Evolutionary conservation across 2,888 invertebrate genomes (phyloP), one percentile per base, ranked within the genome.

Genomic region (Pristionchus fissidentatus): DNA sequence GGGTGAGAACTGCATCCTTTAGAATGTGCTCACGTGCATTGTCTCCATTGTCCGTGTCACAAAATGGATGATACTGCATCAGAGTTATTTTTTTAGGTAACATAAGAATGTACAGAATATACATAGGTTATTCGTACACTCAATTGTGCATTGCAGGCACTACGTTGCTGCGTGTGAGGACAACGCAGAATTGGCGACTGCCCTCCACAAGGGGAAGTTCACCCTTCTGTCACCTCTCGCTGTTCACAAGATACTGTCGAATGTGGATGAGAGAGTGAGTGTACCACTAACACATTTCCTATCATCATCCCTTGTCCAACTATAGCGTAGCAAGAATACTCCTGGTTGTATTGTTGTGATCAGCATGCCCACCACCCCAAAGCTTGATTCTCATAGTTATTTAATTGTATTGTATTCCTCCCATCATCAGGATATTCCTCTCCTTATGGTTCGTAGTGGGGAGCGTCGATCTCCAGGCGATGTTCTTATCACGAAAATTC

Each of bases 401-500:
- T 60, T 32, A 38, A 38, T 22, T 8, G 15, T n/a, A 55, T 43
- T 79, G 32, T n/a, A n/a, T 86, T 19, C n/a, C n/a, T n/a, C n/a
- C n/a, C n/a, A n/a, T n/a, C n/a, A n/a, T n/a, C 85, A 94, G 92
- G 95, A 95, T 91, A 93, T 95, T 66, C 94, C 94, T 1, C 92
- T 95, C 15, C 92, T 95, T 84, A 91, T 95, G 87, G 94, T 95
- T 94, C 93, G 93, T 91, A 93, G 92, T 80, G 92, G 91, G 5
- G 93, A 94, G 26, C 84, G 86, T 26, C 89, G 90, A 73, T 93
- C 94, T 85, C 99, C 99, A 0, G 95, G 95, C 88, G 96, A 98
- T 93, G 94, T 99, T 86, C 95, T 99, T 89, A 94, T 98, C 75
- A 97, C 96, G 0, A 94, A 97, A 86, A 94, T 99, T 87, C 95